Evolutionary conservation across 2,797 vertebrate genomes (phyloP).

Genomic region (Arnoldichthys spilopterus): DNA sequence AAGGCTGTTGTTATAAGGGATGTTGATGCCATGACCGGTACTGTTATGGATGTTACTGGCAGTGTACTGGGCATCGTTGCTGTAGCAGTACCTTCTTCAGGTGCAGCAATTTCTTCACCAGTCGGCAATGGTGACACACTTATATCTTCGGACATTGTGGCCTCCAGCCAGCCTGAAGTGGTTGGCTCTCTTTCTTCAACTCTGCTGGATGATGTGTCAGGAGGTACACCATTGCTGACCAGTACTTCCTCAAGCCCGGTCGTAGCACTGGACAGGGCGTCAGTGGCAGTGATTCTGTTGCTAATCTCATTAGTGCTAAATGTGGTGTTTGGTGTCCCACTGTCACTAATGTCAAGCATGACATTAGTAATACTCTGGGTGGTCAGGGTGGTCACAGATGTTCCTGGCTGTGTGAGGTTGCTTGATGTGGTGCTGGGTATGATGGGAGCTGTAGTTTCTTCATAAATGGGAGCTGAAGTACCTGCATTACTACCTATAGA

Average conservation of each 20-base stretch:
- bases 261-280: constrained; percentile 3
- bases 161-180: constrained; percentile 65
- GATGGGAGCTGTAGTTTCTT: constrained; percentile 51
- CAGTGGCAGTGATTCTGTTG: background rate
- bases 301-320: background rate
- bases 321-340: constrained; percentile 38
- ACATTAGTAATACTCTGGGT: constrained; percentile 4
- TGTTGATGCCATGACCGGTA: background rate
- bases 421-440: constrained; percentile 34
- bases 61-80: background rate
- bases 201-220: constrained; percentile 20
- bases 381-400: background rate
- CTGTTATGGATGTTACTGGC: no score
- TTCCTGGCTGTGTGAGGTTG: constrained; percentile 31
- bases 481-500: constrained; percentile 33
- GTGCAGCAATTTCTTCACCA: constrained; percentile 6
- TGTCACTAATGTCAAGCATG: constrained; percentile 48
- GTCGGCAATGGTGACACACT: constrained; percentile 28
- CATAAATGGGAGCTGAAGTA: constrained; percentile 27
- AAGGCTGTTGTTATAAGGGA: constrained; percentile 37
- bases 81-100: background rate
- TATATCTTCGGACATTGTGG: constrained; percentile 64
- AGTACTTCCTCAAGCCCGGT: constrained; percentile 4
- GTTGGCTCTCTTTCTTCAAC: constrained; percentile 60
- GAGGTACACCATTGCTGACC: background rate